These are phyloP conservation scores for Cariama cristata DNA, from an alignment of 2,113 vertebrate genomes.

Conservation along the genomic window DNA sequence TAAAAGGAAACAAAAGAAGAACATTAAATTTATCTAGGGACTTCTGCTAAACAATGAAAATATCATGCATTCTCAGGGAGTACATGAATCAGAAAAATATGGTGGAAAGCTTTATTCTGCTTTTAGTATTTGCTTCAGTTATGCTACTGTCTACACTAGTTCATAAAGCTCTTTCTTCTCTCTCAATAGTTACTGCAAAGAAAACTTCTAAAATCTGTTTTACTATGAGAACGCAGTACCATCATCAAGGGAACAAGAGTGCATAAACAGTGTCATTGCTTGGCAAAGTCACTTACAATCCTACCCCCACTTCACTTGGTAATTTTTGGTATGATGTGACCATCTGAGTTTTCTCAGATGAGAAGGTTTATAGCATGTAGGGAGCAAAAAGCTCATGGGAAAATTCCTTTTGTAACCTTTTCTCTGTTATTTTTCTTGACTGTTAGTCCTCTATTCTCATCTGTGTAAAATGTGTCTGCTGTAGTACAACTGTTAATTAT, in stretches of 20 bases:
- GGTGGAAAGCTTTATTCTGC: not conserved
- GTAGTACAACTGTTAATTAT: slow-evolving; percentile 3
- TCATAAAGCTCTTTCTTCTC: not conserved
- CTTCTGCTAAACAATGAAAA: not conserved
- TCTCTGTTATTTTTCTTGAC: slow-evolving; percentile 68
- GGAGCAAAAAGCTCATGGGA: slow-evolving; percentile 80
- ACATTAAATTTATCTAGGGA: not conserved
- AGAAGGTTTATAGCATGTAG: slow-evolving; percentile 74
- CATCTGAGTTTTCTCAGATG: slow-evolving; percentile 73
- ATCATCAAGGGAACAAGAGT: slow-evolving; percentile 52
- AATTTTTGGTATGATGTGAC: slow-evolving; percentile 68
- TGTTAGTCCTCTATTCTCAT: slow-evolving; percentile 36
- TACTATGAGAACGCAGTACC: not conserved
- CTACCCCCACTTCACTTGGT: slow-evolving; percentile 44
- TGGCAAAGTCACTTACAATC: slow-evolving; percentile 31
- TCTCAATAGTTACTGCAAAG: not conserved
- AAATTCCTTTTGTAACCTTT: slow-evolving; percentile 78
- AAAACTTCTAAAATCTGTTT: not conserved
- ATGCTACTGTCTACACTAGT: not conserved
- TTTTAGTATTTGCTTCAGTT: not conserved
- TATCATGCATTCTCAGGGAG: not conserved
- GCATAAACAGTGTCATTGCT: slow-evolving; percentile 52
- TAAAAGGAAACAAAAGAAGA: not conserved
- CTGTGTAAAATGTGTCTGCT: not conserved
- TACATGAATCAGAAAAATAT: not conserved